A percentile compares a stretch with the other conserved stretches of the same genome.
Evolutionary conservation across 2,797 vertebrate species (phyloP).

Genomic region (Chiroxiphia lanceolata): DNA sequence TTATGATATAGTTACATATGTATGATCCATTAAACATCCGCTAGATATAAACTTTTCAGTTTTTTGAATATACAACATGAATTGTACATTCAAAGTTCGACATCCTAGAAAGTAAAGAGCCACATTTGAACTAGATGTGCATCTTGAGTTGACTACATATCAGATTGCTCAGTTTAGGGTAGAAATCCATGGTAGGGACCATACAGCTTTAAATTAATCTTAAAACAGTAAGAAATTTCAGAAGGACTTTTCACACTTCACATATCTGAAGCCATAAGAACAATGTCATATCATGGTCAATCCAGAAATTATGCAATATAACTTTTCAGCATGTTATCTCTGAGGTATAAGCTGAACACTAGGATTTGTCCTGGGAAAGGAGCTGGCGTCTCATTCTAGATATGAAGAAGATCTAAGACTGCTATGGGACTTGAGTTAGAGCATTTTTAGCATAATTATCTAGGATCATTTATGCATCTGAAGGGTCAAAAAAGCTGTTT

Average conservation of each 20-base stretch:
- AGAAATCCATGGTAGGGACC: not conserved
- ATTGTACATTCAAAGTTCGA: not conserved
- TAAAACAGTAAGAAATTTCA: not conserved
- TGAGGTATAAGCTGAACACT: not conserved
- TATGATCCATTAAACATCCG: not conserved
- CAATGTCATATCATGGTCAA: not conserved
- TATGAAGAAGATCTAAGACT: not conserved
- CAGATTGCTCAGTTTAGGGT: not conserved
- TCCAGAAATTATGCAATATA: not conserved
- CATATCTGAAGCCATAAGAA: not conserved
- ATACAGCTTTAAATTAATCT: not conserved
- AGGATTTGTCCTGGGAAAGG: not conserved
- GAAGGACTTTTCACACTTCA: not conserved
- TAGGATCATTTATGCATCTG: not conserved
- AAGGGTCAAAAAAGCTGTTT: not conserved
- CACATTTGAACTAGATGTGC: not conserved
- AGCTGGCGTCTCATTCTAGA: not conserved
- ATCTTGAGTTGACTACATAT: not conserved
- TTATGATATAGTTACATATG: not conserved
- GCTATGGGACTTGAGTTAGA: not conserved
- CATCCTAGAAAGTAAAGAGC: not conserved
- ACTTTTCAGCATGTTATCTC: not conserved
- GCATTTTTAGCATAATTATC: not conserved
- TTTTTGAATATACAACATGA: not conserved
- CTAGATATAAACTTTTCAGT: not conserved